phyloP scores from a whole-genome alignment of 2,797 vertebrate species.

The Pseudochromis fuscus region DNA sequence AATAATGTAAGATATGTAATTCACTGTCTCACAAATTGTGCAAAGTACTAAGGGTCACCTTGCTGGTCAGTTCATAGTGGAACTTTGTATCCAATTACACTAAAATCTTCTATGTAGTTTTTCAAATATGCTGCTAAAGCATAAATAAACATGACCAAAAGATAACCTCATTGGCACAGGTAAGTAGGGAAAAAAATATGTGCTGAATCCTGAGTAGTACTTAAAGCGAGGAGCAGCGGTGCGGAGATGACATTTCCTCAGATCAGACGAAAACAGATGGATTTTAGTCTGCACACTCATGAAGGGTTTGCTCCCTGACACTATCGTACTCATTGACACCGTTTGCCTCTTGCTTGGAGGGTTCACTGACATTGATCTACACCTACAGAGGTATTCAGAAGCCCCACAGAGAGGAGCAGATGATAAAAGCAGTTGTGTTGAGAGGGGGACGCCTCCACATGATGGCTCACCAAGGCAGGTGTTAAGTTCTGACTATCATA shows the following conservation, averaged over 20 bases:
- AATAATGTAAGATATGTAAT: too few relatives aligned
- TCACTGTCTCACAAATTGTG: too few relatives aligned
- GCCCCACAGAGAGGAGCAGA: slow-evolving; percentile 38
- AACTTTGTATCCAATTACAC: slow-evolving; percentile 7
- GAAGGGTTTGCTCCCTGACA: slow-evolving; percentile 34
- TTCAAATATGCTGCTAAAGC: slow-evolving; percentile 8
- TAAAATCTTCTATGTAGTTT: not conserved
- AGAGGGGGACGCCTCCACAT: slow-evolving; percentile 32
- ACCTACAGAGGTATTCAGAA: slow-evolving; percentile 57
- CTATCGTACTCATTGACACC: slow-evolving; percentile 48
- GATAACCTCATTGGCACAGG: not conserved
- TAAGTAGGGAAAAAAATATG: slow-evolving; percentile 10
- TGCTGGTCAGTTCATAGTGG: too few relatives aligned
- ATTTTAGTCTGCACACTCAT: slow-evolving; percentile 27
- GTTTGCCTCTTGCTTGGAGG: slow-evolving; percentile 51
- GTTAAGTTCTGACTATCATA: slow-evolving; percentile 49
- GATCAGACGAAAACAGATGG: slow-evolving; percentile 40
- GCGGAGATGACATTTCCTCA: slow-evolving; percentile 24
- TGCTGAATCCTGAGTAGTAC: slow-evolving; percentile 10
- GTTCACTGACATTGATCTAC: slow-evolving; percentile 66
- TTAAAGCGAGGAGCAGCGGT: not conserved
- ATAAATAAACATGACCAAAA: slow-evolving; percentile 24
- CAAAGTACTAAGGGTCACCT: too few relatives aligned
- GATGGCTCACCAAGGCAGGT: slow-evolving; percentile 31
- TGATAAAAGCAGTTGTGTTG: slow-evolving; percentile 44